phyloP scores from a whole-genome alignment of 1,140 invertebrate genomes.

The Theocolax elegans region DNA sequence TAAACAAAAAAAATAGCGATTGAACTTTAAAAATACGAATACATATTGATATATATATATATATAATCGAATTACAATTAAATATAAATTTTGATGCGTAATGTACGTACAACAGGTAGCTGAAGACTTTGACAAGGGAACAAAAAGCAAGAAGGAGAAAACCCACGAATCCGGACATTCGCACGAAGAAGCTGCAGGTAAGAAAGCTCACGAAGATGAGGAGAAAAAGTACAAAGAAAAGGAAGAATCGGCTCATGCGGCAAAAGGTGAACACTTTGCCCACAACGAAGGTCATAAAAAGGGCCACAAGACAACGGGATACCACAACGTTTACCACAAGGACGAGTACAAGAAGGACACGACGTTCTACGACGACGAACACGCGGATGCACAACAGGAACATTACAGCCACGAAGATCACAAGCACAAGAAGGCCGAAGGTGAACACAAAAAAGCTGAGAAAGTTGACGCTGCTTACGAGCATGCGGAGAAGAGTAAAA shows the following conservation, averaged over 20 bases:
- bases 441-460: slow-evolving; percentile 73
- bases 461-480: slow-evolving; percentile 74
- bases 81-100: too few species aligned
- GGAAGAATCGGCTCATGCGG: slow-evolving; percentile 65
- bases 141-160: slow-evolving; percentile 68
- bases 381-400: slow-evolving; percentile 72
- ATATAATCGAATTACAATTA: too few species aligned
- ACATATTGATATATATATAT: too few species aligned
- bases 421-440: slow-evolving; percentile 71
- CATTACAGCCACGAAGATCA: slow-evolving; percentile 71
- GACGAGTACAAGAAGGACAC: slow-evolving; percentile 68
- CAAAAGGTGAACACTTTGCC: slow-evolving; percentile 67
- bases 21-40: too few species aligned
- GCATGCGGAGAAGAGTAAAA: slow-evolving; percentile 72
- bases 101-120: too few species aligned
- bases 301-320: slow-evolving; percentile 74
- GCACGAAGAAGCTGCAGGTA: slow-evolving; percentile 65
- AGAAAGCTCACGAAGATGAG: slow-evolving; percentile 69
- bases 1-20: too few species aligned
- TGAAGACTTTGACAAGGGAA: slow-evolving; percentile 69
- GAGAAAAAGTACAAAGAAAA: slow-evolving; percentile 65
- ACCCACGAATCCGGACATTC: slow-evolving; percentile 68
- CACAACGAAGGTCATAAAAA: slow-evolving; percentile 73
- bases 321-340: slow-evolving; percentile 76
- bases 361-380: slow-evolving; percentile 74